Percentiles rank a stretch among this genome's conserved stretches.
Conservation (phyloP, 2,888 invertebrate species). For the Agrochola lychnidis region DNA sequence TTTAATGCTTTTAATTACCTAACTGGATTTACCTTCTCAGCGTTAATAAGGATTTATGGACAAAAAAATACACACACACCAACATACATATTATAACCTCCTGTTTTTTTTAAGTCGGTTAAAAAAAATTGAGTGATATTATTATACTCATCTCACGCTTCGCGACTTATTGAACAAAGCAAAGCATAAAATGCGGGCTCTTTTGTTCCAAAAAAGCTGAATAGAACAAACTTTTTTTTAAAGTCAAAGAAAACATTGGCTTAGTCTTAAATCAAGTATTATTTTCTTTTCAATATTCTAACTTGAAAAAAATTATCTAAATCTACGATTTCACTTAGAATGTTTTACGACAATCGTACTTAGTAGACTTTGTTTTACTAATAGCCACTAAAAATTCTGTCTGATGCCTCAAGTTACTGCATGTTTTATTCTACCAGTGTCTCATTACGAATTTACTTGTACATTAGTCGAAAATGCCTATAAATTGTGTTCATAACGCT, state of each 20-base stretch:
- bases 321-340: background rate
- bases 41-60: background rate
- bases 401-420: slow-evolving; percentile 7
- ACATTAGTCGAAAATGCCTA: slow-evolving; percentile 34
- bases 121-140: background rate
- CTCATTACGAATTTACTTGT: slow-evolving; percentile 31
- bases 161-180: too few relatives aligned
- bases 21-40: background rate
- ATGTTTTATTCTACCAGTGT: slow-evolving; percentile 32
- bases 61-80: too few relatives aligned
- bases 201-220: background rate
- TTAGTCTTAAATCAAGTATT: background rate
- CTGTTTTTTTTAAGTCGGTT: too few relatives aligned
- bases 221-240: background rate
- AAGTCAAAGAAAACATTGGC: slow-evolving; percentile 17
- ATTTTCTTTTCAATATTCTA: slow-evolving; percentile 15
- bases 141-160: background rate
- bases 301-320: slow-evolving; percentile 1
- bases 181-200: background rate
- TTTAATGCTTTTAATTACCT: background rate
- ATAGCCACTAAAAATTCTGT: slow-evolving; percentile 31
- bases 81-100: too few relatives aligned
- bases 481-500: slow-evolving; percentile 55
- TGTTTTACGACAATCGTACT: slow-evolving; percentile 19
- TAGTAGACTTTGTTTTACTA: slow-evolving; percentile 12